These are phyloP conservation scores for Catocala fraxini DNA, from an alignment of 2,888 invertebrate genomes.

Conservation along the genomic window DNA sequence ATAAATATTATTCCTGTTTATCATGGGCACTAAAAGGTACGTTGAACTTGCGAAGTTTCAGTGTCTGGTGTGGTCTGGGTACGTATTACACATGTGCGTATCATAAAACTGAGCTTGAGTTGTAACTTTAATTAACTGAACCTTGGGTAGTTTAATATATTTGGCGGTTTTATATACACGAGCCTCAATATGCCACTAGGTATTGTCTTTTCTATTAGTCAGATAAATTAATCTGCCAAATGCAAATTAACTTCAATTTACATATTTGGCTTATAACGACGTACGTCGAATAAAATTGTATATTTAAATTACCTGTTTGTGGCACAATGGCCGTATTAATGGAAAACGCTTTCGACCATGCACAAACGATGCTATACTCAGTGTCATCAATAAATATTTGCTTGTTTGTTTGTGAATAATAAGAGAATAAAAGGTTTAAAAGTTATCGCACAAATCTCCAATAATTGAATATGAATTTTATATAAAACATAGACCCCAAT, in stretches of 20 bases:
- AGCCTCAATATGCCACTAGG: not conserved
- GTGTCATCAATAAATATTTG: too few species aligned
- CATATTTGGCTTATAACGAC: constrained; percentile 26
- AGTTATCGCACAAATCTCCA: too few species aligned
- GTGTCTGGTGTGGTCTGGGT: not conserved
- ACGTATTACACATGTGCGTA: constrained; percentile 3
- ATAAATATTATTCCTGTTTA: not conserved
- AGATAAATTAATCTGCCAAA: constrained; percentile 32
- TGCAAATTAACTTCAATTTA: constrained; percentile 30
- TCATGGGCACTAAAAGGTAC: not conserved
- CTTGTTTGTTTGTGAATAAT: too few species aligned
- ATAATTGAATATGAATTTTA: too few species aligned
- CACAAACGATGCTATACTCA: too few species aligned
- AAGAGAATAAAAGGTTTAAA: too few species aligned
- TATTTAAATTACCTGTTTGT: constrained; percentile 17
- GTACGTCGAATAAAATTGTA: constrained; percentile 17
- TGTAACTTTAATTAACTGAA: not conserved
- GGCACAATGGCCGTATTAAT: constrained; percentile 8
- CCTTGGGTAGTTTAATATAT: too few species aligned
- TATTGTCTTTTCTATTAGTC: constrained; percentile 21
- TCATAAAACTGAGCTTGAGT: not conserved
- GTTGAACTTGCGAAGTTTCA: not conserved
- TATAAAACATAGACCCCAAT: too few species aligned
- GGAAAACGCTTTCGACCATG: not conserved
- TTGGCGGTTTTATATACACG: not conserved